phyloP scores from a whole-genome alignment of 2,797 vertebrate genomes.

The Anguilla pacifica region DNA sequence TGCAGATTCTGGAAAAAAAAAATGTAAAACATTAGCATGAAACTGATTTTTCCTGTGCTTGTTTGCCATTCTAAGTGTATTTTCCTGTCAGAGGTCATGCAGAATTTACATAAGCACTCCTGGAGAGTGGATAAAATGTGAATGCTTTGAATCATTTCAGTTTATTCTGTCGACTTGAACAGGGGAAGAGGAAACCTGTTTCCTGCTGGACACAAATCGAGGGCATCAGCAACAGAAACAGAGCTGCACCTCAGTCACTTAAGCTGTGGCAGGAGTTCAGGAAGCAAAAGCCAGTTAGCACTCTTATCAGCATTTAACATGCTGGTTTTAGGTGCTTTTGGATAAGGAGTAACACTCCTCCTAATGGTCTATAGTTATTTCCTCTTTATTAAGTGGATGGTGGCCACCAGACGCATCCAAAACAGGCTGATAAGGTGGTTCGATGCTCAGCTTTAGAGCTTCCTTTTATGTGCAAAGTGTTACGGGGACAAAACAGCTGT shows the following conservation, averaged over 20 bases:
- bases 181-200: not conserved
- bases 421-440: not conserved
- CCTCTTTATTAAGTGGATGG: not conserved
- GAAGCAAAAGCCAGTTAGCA: not conserved
- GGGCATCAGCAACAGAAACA: not conserved
- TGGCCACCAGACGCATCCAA: not conserved
- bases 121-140: not conserved
- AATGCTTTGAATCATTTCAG: not conserved
- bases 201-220: not conserved
- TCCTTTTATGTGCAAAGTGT: not conserved
- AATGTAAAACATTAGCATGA: not conserved
- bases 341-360: not conserved
- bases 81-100: not conserved
- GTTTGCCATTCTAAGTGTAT: not conserved
- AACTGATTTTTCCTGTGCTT: not conserved
- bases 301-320: too few relatives aligned
- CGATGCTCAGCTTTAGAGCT: not conserved
- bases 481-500: not conserved
- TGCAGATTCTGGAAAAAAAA: not conserved
- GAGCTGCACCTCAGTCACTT: not conserved
- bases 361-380: not conserved
- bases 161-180: not conserved
- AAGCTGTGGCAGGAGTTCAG: not conserved
- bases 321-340: not conserved
- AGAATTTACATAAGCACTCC: not conserved